Conservation (phyloP, 2,113 vertebrate species). For the Bubo bubo region DNA sequence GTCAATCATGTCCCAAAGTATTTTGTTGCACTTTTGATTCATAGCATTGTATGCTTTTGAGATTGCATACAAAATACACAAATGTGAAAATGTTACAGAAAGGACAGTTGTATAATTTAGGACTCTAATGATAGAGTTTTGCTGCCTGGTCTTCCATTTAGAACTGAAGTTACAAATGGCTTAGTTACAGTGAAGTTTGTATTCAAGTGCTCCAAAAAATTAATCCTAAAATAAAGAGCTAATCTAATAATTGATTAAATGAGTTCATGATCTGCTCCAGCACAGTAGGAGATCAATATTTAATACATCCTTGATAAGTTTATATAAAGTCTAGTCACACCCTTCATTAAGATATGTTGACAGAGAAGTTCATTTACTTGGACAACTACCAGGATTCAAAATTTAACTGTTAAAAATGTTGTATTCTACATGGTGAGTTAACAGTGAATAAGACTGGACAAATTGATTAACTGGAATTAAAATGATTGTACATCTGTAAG, state of each 20-base stretch:
- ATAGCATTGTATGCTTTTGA: not conserved
- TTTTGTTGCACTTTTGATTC: not conserved
- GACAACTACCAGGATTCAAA: slow-evolving; percentile 16
- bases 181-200: not conserved
- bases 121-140: not conserved
- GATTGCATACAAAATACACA: not conserved
- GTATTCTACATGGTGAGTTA: not conserved
- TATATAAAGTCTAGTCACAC: slow-evolving; percentile 47
- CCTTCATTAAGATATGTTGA: slow-evolving; percentile 30
- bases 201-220: not conserved
- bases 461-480: slow-evolving; percentile 42
- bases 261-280: not conserved
- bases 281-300: not conserved
- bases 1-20: not conserved
- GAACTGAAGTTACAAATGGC: not conserved
- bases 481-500: not conserved
- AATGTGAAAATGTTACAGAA: not conserved
- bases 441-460: not conserved
- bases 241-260: slow-evolving; percentile 17
- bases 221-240: slow-evolving; percentile 43
- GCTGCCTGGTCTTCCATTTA: not conserved
- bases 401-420: not conserved
- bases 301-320: slow-evolving; percentile 14
- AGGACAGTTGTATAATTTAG: not conserved
- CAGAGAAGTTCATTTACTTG: slow-evolving; percentile 24